Evolutionary conservation across 2,113 vertebrate genomes (phyloP).

Genomic region (Phyllopteryx taeniolatus): DNA sequence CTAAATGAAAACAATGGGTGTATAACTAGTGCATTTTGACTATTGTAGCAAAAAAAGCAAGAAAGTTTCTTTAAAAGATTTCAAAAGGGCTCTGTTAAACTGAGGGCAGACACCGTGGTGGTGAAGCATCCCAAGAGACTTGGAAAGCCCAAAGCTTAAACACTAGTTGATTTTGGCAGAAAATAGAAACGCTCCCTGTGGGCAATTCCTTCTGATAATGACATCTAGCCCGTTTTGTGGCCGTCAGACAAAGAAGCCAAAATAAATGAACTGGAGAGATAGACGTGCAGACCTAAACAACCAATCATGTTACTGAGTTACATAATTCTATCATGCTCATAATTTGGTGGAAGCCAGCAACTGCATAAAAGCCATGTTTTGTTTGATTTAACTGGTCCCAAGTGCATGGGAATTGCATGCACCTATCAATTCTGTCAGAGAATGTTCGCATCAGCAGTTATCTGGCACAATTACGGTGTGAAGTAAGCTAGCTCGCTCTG

Average conservation of each 20-base stretch:
- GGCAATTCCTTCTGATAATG: constrained; percentile 17
- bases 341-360: no score
- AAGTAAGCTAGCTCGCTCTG: no score
- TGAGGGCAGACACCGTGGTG: not conserved
- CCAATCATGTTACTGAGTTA: no score
- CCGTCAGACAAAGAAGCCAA: not conserved
- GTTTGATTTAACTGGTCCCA: no score
- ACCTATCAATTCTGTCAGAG: no score
- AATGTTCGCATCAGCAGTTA: no score
- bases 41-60: not conserved
- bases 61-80: not conserved
- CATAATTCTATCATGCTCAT: no score
- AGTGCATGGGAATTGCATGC: no score
- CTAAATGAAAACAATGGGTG: not conserved
- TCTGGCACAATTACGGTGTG: no score
- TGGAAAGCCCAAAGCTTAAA: constrained; percentile 1
- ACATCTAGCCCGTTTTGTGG: constrained; percentile 1
- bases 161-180: constrained; percentile 12
- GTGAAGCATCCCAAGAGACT: not conserved
- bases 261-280: not conserved
- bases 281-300: not conserved
- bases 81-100: not conserved
- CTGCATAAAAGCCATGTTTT: no score
- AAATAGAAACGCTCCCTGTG: constrained; percentile 15
- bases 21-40: not conserved